Evolutionary conservation across 2,797 vertebrate species (phyloP).

Genomic region (Falco novaeseelandiae): DNA sequence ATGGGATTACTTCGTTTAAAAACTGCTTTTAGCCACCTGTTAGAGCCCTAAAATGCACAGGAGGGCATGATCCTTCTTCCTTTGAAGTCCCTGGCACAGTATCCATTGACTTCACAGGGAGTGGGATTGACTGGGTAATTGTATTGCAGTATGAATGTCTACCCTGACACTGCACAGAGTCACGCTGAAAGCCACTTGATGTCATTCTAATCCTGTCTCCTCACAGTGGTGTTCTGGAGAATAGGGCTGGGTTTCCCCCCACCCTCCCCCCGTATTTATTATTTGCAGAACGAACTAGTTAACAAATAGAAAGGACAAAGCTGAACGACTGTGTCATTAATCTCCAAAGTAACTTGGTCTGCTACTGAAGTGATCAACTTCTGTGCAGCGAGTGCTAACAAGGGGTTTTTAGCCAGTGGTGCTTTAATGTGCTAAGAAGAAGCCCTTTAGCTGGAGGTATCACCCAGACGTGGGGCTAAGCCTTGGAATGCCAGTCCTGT

Average conservation of each 20-base stretch:
- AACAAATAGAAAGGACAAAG: constrained; percentile 47
- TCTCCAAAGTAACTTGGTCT: constrained; percentile 20
- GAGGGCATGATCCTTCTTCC: constrained; percentile 59
- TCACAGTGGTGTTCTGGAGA: constrained; percentile 16
- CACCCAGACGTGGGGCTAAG: background rate
- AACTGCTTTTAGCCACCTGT: constrained; percentile 57
- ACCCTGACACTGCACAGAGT: constrained; percentile 54
- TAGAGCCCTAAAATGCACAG: constrained; percentile 52
- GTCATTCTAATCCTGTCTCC: constrained; percentile 39
- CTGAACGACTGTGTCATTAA: background rate
- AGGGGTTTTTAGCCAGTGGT: background rate
- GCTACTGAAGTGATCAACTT: background rate
- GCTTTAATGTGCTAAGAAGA: background rate
- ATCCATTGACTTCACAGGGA: constrained; percentile 58
- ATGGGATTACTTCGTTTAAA: constrained; percentile 66
- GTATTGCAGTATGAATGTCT: constrained; percentile 34
- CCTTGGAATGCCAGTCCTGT: background rate
- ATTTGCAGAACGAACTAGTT: constrained; percentile 23
- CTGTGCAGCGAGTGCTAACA: background rate
- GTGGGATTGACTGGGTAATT: constrained; percentile 55
- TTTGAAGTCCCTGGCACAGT: constrained; percentile 65
- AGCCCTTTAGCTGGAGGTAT: background rate
- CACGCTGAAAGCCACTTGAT: constrained; percentile 40
- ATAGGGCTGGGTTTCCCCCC: background rate
- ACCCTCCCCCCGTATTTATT: background rate